Evolutionary conservation across 2,113 vertebrate species (phyloP), one percentile per base, ranked within the genome.

Genomic region (Anguilla japonica): DNA sequence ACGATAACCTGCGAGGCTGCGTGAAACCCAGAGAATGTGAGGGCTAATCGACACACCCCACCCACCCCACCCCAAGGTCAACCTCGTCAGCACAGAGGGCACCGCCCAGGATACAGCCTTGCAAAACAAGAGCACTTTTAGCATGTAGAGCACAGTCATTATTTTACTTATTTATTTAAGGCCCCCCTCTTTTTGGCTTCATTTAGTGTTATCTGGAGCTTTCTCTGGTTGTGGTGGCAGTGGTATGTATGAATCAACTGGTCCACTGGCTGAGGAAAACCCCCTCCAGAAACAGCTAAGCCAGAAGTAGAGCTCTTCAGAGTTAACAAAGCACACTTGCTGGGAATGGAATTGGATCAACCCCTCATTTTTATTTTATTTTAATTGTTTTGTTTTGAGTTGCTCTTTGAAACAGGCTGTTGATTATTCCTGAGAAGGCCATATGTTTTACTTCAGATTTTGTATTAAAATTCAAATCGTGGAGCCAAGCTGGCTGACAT

Each of bases 21-120:
- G 26, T 92, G 93, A 90, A 89, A 87, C 89, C 91, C 78, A 46
- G 84, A 88, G 90, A 92, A 92, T 92, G 93, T 91, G 93, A 91
- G 92, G 83, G 82, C 91, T 93, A 92, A 90, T 93, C 94, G 92
- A 50, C n/a, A 91, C 92, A 92, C n/a, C 26, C 92, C 91, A 91
- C 71, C 8, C 71, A 15, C 71, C 71, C 71, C 71, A 14, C 75
- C 75, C 29, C 75, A 29, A 22, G n/a, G 67, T 71, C 75, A 29
- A 29, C 75, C 75, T n/a, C 93, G 89, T 63, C 82, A 82, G 92
- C 93, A 91, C 92, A 90, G 84, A 91, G 95, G 94, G 93, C 94
- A 95, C 95, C 95, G 93, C 89, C 92, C 95, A 96, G 95, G 95
- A 95, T 96, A 95, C 94, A 93, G 93, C 94, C 94, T 95, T 95